phyloP scores from a whole-genome alignment of 2,797 vertebrate genomes.

The Crotalus adamanteus region DNA sequence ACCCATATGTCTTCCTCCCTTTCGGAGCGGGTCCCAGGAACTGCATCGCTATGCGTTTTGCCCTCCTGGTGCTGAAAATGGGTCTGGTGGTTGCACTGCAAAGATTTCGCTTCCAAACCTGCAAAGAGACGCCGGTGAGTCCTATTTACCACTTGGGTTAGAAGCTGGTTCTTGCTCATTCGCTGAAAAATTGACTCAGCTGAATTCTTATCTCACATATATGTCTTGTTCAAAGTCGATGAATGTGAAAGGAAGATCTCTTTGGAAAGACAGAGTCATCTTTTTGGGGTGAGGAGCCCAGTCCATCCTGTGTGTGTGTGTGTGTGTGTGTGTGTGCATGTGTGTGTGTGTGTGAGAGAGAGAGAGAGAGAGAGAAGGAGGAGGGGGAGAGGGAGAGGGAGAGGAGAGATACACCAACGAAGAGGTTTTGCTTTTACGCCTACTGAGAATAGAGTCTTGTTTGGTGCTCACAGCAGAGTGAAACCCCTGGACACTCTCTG shows the following conservation, averaged over 20 bases:
- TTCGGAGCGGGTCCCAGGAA: conserved; percentile 79
- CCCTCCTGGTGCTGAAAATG: conserved; percentile 67
- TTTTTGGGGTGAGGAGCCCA: not conserved
- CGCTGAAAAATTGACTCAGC: not conserved
- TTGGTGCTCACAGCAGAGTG: not conserved
- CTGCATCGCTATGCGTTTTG: conserved; percentile 75
- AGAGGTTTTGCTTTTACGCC: not conserved
- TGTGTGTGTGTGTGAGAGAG: accelerated
- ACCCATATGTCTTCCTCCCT: not conserved
- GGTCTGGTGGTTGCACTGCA: conserved; percentile 68
- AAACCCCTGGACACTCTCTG: not conserved
- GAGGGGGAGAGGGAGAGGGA: too few relatives aligned
- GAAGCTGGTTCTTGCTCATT: not conserved
- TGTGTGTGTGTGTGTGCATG: too few relatives aligned
- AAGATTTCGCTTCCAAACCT: conserved; percentile 73
- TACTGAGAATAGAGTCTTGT: not conserved
- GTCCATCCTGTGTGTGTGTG: not conserved
- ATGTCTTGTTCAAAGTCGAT: not conserved
- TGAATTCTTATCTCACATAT: not conserved
- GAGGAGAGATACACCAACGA: not conserved
- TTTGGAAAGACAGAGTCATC: not conserved
- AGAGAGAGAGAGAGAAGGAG: too few relatives aligned
- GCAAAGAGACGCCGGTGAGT: conserved; percentile 79
- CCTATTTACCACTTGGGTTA: not conserved
- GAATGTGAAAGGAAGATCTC: not conserved